Conservation (phyloP, 2,113 vertebrate genomes). For the human (Homo sapiens) region DNA sequence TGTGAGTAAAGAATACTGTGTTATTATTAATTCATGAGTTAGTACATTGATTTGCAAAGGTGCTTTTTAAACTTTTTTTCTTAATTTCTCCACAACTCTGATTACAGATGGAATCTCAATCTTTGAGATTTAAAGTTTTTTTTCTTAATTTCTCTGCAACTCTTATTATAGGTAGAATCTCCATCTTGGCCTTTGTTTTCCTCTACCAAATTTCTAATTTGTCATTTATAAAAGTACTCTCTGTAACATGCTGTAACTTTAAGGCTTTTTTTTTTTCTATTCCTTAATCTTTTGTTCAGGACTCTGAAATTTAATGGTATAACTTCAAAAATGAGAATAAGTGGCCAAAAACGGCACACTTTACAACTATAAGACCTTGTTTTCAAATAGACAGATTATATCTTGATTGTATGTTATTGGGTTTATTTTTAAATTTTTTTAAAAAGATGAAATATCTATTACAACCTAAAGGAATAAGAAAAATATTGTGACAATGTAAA, state of each 20-base stretch:
- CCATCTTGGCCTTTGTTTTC: neutral
- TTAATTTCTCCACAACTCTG: neutral
- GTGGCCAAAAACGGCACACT: neutral
- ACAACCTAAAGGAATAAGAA: neutral
- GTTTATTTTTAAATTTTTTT: neutral
- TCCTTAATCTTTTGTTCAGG: neutral
- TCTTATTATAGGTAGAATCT: neutral
- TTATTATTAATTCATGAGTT: neutral
- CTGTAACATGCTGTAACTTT: neutral
- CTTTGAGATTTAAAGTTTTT: neutral
- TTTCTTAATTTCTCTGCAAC: neutral
- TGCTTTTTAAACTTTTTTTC: neutral
- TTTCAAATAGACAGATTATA: neutral
- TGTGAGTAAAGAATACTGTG: neutral
- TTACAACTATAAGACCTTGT: neutral
- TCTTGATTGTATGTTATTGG: neutral
- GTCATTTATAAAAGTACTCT: neutral
- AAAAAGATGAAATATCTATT: neutral
- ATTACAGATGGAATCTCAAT: neutral
- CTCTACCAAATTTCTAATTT: neutral
- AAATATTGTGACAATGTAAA: conserved; percentile 56
- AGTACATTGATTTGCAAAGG: neutral
- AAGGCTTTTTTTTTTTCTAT: neutral
- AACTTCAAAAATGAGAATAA: neutral
- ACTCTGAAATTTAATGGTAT: neutral